phyloP scores from a whole-genome alignment of 2,888 invertebrate species.

The Catocala nupta region DNA sequence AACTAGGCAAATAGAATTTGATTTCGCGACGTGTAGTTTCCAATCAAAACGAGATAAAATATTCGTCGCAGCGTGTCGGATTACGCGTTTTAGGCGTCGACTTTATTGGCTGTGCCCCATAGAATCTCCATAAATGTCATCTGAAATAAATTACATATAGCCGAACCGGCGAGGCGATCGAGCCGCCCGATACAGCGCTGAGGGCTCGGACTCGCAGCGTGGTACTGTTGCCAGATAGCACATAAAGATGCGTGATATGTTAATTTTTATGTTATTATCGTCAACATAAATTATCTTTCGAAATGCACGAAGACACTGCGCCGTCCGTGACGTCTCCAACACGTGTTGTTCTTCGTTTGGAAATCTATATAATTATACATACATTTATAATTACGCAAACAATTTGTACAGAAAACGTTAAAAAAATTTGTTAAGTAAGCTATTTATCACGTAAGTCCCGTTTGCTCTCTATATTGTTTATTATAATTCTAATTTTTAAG shows the following conservation, averaged over 20 bases:
- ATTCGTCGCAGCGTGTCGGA: conserved; percentile 57
- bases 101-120: conserved; percentile 72
- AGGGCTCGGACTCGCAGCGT: conserved; percentile 37
- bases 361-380: conserved; percentile 27
- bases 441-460: conserved; percentile 57
- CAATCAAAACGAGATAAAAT: conserved; percentile 58
- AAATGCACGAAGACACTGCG: conserved; percentile 15
- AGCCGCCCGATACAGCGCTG: conserved; percentile 49
- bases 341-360: conserved; percentile 29
- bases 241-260: conserved; percentile 70
- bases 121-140: conserved; percentile 81
- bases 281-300: conserved; percentile 61
- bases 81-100: conserved; percentile 67
- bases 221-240: conserved; percentile 58
- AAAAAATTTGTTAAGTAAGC: conserved; percentile 35
- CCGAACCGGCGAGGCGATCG: conserved; percentile 56
- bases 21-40: conserved; percentile 60
- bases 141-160: conserved; percentile 72
- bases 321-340: conserved; percentile 7
- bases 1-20: conserved; percentile 43
- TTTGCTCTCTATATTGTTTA: conserved; percentile 65
- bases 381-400: conserved; percentile 31
- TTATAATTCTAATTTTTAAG: conserved; percentile 82
- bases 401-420: conserved; percentile 26
- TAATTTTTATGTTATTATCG: conserved; percentile 70